Base-by-base conservation (phyloP, 1,140 invertebrate species). In the Trialeurodes vaporariorum region DNA sequence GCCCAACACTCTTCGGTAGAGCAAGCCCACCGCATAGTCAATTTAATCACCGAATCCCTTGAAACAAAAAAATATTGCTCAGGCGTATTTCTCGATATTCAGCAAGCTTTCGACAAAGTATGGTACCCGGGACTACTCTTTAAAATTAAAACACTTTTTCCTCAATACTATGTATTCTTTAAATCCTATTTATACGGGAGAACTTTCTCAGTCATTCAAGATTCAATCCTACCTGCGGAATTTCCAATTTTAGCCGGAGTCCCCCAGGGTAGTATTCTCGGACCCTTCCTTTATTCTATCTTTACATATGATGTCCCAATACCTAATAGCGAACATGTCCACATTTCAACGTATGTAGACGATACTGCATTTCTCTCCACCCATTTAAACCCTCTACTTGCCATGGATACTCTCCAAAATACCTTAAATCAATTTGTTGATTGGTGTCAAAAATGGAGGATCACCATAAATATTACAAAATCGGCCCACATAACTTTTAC, bases 91-190 rank as follows among this genome's bases (percentile, higher is more conserved):
- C 69, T 77, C 2, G 76, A 79, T 34, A 71, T 76, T 0, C 60
- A 68, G 27, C 74, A 76, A 68, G 76, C 77, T 0, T 77, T 78
- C 63, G 74, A 78, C 66, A 71, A 71, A 63, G 73, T 79, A 0
- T 78, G 76, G 77, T 73, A 74, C 49, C 25, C 65, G 1, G 73
- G 75, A 64, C 22, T 49, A 49, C 34, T 49, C 5, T 49, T 9
- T 49, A 49, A 49, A 17, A 49, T 49, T 9, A 49, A 49, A 49
- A 49, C 5, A 49, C 17, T 17, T 9, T 9, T 49, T 49, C 34
- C 34, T 49, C 5, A 49, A 49, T 49, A 49, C 17, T 49, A 9
- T 17, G 5, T 49, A 49, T 9, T 49, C 34, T 17, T 49, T 9
- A 49, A 49, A 49, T 49, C 34, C 5, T 49, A 49, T 49, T 49